phyloP scores from a whole-genome alignment of 2,888 invertebrate genomes.

The Argyresthia albistria region DNA sequence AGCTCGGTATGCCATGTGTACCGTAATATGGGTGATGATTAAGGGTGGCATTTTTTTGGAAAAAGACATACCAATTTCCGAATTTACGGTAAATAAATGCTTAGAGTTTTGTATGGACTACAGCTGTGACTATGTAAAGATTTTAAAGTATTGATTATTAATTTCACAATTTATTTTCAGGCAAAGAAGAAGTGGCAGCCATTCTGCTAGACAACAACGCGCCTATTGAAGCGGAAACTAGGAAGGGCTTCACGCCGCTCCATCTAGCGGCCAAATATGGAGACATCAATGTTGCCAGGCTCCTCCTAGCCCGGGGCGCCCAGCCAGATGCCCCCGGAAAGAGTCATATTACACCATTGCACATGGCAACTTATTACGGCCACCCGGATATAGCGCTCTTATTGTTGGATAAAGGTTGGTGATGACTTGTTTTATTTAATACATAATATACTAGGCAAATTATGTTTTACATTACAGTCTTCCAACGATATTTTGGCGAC shows the following conservation, averaged over 20 bases:
- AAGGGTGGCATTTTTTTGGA: too few species aligned
- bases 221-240: slow-evolving; percentile 91
- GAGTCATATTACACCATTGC: slow-evolving; percentile 95
- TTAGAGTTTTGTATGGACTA: too few species aligned
- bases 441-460: too few species aligned
- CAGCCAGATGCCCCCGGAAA: slow-evolving; percentile 92
- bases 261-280: slow-evolving; percentile 98
- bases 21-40: too few species aligned
- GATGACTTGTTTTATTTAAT: neutral
- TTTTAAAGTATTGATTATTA: too few species aligned
- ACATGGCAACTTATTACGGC: slow-evolving; percentile 98
- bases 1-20: too few species aligned
- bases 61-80: too few species aligned
- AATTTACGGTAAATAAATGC: too few species aligned
- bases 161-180: slow-evolving; percentile 18
- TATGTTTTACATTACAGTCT: too few species aligned
- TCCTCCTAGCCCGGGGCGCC: slow-evolving; percentile 90
- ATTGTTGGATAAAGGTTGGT: slow-evolving; percentile 86
- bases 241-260: slow-evolving; percentile 96
- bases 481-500: too few species aligned
- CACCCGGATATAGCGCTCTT: slow-evolving; percentile 92
- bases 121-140: too few species aligned
- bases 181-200: slow-evolving; percentile 90
- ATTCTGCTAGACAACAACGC: slow-evolving; percentile 94
- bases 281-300: slow-evolving; percentile 89